A percentile compares a stretch with the other conserved stretches of the same genome.
Evolutionary conservation across 2,113 vertebrate species (phyloP).

Genomic region (Scortum barcoo): DNA sequence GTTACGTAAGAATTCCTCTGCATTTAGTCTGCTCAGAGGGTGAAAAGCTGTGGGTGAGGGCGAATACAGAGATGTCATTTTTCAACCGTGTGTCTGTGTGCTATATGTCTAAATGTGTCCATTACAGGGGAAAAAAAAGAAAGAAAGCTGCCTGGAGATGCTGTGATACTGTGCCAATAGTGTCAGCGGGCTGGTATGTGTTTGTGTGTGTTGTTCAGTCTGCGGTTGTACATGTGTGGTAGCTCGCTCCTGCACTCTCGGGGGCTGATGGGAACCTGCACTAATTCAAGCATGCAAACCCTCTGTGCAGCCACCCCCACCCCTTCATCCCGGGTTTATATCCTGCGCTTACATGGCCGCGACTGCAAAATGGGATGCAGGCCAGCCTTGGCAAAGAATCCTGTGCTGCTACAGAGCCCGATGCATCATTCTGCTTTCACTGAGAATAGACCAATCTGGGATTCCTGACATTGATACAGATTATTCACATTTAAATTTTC

Average conservation of each 20-base stretch:
- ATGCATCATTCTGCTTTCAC: constrained; percentile 2
- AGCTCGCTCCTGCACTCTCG: constrained; percentile 57
- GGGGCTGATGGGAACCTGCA: constrained; percentile 69
- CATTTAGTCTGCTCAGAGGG: constrained; percentile 58
- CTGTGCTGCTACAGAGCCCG: constrained; percentile 26
- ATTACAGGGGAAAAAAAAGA: constrained; percentile 19
- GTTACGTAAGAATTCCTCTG: constrained; percentile 72
- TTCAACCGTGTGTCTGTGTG: constrained; percentile 21
- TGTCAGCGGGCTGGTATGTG: constrained; percentile 11
- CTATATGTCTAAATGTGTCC: constrained; percentile 56
- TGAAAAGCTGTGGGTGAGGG: constrained; percentile 62
- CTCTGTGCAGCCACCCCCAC: constrained; percentile 41
- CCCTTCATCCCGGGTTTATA: constrained; percentile 34
- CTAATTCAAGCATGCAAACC: constrained; percentile 67
- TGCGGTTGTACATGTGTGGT: constrained; percentile 38
- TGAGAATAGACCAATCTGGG: neutral
- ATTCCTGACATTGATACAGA: constrained; percentile 24
- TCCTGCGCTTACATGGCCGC: constrained; percentile 23
- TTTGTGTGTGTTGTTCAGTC: constrained; percentile 14
- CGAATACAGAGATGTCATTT: constrained; percentile 48
- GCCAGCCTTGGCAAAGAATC: constrained; percentile 21
- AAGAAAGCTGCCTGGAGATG: constrained; percentile 30
- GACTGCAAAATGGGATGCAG: constrained; percentile 23
- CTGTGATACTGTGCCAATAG: constrained; percentile 45
- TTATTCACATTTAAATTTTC: neutral